These are phyloP conservation scores for Pterostichus madidus DNA, from an alignment of 2,888 invertebrate species.

Conservation along the genomic window DNA sequence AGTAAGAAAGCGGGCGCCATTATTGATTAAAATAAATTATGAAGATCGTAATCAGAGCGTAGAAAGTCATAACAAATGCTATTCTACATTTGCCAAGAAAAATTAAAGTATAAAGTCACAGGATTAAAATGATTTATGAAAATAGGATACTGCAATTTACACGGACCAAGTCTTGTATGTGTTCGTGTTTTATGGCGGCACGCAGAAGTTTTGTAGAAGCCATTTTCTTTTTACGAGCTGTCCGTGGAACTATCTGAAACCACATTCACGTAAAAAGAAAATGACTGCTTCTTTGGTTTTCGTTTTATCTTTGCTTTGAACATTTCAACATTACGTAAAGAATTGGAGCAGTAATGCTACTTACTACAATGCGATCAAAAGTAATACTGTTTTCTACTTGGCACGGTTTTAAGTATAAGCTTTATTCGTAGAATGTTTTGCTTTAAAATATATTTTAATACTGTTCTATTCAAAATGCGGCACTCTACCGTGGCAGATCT, in stretches of 20 bases:
- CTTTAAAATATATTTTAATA: too few relatives aligned
- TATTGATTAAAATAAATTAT: not conserved
- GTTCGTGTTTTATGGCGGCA: not conserved
- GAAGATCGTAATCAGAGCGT: not conserved
- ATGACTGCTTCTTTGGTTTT: not conserved
- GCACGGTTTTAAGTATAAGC: too few relatives aligned
- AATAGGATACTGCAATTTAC: not conserved
- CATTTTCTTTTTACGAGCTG: conserved; percentile 2
- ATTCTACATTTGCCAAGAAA: not conserved
- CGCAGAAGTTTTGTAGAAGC: conserved; percentile 18
- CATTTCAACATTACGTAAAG: too few relatives aligned
- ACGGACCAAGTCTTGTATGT: not conserved
- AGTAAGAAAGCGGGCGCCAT: not conserved
- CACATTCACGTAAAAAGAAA: not conserved
- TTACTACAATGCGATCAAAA: too few relatives aligned
- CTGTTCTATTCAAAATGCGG: too few relatives aligned
- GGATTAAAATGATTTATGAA: not conserved
- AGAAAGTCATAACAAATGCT: not conserved
- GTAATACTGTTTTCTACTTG: too few relatives aligned
- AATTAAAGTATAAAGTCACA: too few relatives aligned
- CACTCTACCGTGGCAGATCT: too few relatives aligned
- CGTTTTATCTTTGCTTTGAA: not conserved
- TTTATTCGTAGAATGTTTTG: too few relatives aligned
- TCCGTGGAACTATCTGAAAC: not conserved
- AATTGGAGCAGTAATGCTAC: too few relatives aligned